Evolutionary conservation across 2,797 vertebrate species (phyloP).

Genomic region (Hippocampus kuda): DNA sequence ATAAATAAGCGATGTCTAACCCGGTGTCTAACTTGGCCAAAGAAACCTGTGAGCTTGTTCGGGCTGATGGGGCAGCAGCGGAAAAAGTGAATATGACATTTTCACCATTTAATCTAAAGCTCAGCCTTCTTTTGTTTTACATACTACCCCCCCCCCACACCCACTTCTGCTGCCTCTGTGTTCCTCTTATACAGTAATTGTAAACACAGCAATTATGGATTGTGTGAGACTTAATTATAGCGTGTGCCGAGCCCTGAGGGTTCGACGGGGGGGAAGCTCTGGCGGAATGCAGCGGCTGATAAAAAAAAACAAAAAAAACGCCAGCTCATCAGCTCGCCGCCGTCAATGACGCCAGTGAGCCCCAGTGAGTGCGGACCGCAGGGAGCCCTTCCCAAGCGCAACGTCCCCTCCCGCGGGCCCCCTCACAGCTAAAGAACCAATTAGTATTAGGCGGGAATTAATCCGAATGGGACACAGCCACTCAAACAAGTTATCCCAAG

Average conservation of each 20-base stretch:
- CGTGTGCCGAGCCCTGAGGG: conserved; percentile 59
- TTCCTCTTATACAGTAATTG: conserved; percentile 65
- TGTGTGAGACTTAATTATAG: conserved; percentile 78
- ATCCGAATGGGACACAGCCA: conserved; percentile 69
- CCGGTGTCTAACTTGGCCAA: conserved; percentile 62
- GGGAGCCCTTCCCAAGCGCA: conserved; percentile 53
- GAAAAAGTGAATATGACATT: conserved; percentile 64
- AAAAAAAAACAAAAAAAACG: conserved; percentile 45
- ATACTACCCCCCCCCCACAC: conserved; percentile 3
- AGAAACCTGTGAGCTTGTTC: conserved; percentile 74
- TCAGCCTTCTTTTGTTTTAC: conserved; percentile 15
- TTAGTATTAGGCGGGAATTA: conserved; percentile 77
- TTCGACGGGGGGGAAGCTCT: conserved; percentile 28
- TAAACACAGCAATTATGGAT: conserved; percentile 82
- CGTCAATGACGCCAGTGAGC: conserved; percentile 58
- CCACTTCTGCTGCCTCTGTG: conserved; percentile 49
- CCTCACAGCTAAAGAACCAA: conserved; percentile 68
- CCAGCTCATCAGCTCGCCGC: conserved; percentile 67
- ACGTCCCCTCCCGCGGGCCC: conserved; percentile 42
- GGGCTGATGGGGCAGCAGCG: conserved; percentile 45
- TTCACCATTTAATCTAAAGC: conserved; percentile 10
- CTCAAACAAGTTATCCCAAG: conserved; percentile 72
- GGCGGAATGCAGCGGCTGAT: conserved; percentile 71
- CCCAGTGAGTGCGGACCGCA: conserved; percentile 67
- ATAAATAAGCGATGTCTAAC: conserved; percentile 80